Evolutionary conservation across 1,140 invertebrate species (phyloP).

Genomic region (Heterodera carotae): DNA sequence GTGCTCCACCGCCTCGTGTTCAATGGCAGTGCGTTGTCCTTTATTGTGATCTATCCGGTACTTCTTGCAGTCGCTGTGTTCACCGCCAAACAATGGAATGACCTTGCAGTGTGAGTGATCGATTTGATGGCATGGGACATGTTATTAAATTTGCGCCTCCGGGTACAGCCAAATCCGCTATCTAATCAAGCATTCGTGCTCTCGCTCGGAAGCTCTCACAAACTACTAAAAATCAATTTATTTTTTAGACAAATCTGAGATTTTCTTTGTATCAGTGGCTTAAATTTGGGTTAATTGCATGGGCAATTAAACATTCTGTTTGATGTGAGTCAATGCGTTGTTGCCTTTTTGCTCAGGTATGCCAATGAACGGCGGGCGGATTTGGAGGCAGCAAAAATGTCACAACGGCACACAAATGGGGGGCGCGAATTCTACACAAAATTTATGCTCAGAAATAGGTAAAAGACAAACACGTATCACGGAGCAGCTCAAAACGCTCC

Average conservation of each 20-base stretch:
- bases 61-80: constrained; percentile 8
- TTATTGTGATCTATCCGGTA: not conserved
- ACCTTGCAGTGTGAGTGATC: not conserved
- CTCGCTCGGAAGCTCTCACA: no score
- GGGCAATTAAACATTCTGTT: no score
- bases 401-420: constrained; percentile 14
- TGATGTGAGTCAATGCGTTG: not conserved
- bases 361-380: constrained; percentile 23
- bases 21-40: constrained; percentile 21
- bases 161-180: no score
- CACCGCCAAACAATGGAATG: constrained; percentile 13
- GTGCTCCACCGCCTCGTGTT: not conserved
- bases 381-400: constrained; percentile 27
- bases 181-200: no score
- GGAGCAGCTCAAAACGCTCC: no score
- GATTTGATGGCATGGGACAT: no score
- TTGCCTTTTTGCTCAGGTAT: constrained; percentile 23
- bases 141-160: no score
- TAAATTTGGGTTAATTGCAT: no score
- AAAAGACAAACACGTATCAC: no score
- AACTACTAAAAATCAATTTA: no score
- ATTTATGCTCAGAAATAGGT: constrained; percentile 26
- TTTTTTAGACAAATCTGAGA: no score
- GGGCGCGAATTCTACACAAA: constrained; percentile 32
- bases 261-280: no score